These are phyloP conservation scores for Aleiodes alternator DNA, from an alignment of 2,888 invertebrate species.

Conservation along the genomic window DNA sequence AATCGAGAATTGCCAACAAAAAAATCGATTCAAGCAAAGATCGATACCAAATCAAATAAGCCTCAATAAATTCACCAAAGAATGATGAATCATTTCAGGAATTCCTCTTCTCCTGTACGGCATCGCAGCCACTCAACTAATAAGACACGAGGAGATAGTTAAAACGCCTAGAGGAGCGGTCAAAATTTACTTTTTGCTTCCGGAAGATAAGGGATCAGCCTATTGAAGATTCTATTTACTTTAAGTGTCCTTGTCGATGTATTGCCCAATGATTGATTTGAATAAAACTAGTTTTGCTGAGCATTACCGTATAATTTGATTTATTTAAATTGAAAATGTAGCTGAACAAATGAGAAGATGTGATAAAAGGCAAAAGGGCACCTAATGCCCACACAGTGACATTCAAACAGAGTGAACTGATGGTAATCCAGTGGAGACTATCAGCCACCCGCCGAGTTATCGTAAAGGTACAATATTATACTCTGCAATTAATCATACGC, in stretches of 20 bases:
- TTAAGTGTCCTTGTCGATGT: conserved; percentile 5
- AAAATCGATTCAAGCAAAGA: too few species aligned
- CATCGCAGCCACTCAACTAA: conserved; percentile 88
- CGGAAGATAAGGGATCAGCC: conserved; percentile 90
- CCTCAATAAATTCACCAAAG: too few species aligned
- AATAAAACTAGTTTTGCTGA: neutral
- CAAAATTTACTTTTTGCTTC: conserved; percentile 90
- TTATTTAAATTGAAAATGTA: too few species aligned
- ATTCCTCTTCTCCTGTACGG: conserved; percentile 95
- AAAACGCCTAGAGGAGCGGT: conserved; percentile 84
- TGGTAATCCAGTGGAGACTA: conserved; percentile 10
- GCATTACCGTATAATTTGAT: neutral
- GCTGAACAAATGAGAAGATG: too few species aligned
- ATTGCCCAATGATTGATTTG: conserved; percentile 23
- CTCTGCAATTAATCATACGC: conserved; percentile 1
- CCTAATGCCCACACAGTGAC: too few species aligned
- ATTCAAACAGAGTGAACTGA: neutral
- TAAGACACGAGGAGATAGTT: conserved; percentile 87
- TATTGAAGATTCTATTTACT: conserved; percentile 74
- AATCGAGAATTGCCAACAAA: too few species aligned
- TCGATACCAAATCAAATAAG: too few species aligned
- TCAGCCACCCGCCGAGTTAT: conserved; percentile 20
- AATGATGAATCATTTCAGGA: conserved; percentile 77
- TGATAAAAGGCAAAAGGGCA: too few species aligned
- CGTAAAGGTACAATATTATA: conserved; percentile 11